phyloP scores from a whole-genome alignment of 2,888 invertebrate genomes.

The Scaptodrosophila latifasciaeformis region DNA sequence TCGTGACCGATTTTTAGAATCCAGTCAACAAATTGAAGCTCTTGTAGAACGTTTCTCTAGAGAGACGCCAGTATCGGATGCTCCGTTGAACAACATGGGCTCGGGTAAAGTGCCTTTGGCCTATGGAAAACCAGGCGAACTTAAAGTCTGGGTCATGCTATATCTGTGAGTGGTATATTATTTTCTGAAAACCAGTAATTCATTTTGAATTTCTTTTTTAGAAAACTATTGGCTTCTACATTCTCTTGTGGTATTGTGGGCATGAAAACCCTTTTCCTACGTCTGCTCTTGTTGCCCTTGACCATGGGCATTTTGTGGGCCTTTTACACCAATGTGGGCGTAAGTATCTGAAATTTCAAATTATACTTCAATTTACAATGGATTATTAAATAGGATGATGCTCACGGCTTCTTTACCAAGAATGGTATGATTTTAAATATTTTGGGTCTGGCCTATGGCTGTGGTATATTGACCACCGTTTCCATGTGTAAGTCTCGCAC shows the following conservation, averaged over 20 bases:
- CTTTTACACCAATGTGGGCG: slow-evolving; percentile 80
- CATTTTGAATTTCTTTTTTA: slow-evolving; percentile 59
- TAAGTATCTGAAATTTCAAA: slow-evolving; percentile 46
- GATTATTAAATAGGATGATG: slow-evolving; percentile 68
- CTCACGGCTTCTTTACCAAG: slow-evolving; percentile 73
- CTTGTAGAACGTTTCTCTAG: slow-evolving; percentile 93
- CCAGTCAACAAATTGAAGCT: slow-evolving; percentile 93
- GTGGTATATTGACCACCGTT: slow-evolving; percentile 73
- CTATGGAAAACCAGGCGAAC: slow-evolving; percentile 83
- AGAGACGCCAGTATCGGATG: slow-evolving; percentile 83
- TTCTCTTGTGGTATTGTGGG: slow-evolving; percentile 86
- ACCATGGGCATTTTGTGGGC: slow-evolving; percentile 86
- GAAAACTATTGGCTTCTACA: slow-evolving; percentile 85
- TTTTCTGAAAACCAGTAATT: neutral
- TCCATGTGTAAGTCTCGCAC: slow-evolving; percentile 63
- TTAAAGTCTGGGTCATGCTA: slow-evolving; percentile 82
- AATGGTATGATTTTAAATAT: slow-evolving; percentile 74
- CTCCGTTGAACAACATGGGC: slow-evolving; percentile 78
- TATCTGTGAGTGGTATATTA: slow-evolving; percentile 77
- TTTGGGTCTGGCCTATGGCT: slow-evolving; percentile 72
- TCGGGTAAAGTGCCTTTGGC: slow-evolving; percentile 83
- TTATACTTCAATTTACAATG: neutral
- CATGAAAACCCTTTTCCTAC: slow-evolving; percentile 83
- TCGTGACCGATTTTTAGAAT: slow-evolving; percentile 93
- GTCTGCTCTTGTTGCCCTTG: slow-evolving; percentile 84